Conservation (phyloP, 2,888 invertebrate genomes). For the Ectobius pallidus region DNA sequence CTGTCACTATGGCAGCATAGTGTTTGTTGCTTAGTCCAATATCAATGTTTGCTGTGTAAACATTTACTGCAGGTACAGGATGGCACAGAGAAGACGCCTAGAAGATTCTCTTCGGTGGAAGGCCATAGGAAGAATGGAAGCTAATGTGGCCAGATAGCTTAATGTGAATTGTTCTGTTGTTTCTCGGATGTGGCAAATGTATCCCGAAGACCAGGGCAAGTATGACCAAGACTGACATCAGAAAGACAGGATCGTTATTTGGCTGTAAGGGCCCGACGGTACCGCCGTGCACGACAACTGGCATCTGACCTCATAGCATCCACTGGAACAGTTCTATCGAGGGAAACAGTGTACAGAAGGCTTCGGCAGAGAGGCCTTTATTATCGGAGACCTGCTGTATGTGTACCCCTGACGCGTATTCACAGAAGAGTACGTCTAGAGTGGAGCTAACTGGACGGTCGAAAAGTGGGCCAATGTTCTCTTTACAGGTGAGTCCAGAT, state of each 20-base stretch:
- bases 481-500: background rate
- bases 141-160: too few relatives aligned
- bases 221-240: too few relatives aligned
- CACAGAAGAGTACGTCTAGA: background rate
- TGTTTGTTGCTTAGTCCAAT: too few relatives aligned
- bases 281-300: background rate
- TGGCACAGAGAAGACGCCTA: too few relatives aligned
- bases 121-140: too few relatives aligned
- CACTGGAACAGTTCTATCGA: slow-evolving; percentile 2
- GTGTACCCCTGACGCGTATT: background rate
- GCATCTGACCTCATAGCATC: background rate
- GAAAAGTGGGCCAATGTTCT: background rate
- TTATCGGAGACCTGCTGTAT: background rate
- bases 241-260: background rate
- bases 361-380: background rate
- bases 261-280: background rate
- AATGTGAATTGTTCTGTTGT: too few relatives aligned
- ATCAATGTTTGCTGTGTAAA: too few relatives aligned
- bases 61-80: too few relatives aligned
- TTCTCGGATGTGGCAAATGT: too few relatives aligned
- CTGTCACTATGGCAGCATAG: too few relatives aligned
- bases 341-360: background rate
- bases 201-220: too few relatives aligned
- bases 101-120: too few relatives aligned
- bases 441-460: background rate